Percentiles rank a stretch among this genome's conserved stretches.
Conservation (phyloP, 2,113 vertebrate species). For the Alethe diademata region DNA sequence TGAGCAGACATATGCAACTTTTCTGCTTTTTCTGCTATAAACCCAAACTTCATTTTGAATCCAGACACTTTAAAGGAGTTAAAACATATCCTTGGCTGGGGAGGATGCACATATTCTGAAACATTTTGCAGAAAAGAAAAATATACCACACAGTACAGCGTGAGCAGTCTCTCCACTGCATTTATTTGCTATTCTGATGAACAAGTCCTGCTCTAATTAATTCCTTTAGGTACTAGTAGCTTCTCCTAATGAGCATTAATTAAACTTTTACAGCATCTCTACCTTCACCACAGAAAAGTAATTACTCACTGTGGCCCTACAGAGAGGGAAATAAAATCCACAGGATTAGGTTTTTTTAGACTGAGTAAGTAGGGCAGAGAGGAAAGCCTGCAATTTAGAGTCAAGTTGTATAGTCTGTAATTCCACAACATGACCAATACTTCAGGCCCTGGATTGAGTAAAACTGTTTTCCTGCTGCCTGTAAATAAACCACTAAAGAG, state of each 20-base stretch:
- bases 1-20: neutral
- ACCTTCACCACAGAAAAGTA: constrained; percentile 56
- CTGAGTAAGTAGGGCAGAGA: constrained; percentile 40
- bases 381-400: neutral
- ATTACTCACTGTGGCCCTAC: constrained; percentile 53
- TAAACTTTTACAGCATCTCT: constrained; percentile 40
- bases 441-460: neutral
- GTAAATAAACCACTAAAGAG: neutral
- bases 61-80: neutral
- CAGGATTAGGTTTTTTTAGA: constrained; percentile 25
- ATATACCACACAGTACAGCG: rapidly evolving
- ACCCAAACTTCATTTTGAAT: neutral
- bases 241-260: constrained; percentile 54
- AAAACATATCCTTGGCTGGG: neutral
- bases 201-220: neutral
- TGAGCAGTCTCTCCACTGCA: neutral
- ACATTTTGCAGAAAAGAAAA: neutral
- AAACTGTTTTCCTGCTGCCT: neutral
- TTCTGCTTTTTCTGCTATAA: neutral
- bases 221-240: neutral
- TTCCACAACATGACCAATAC: neutral
- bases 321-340: constrained; percentile 52
- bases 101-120: neutral
- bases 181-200: neutral
- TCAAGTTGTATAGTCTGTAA: neutral